Evolutionary conservation across 1,140 invertebrate genomes (phyloP), one percentile per base, ranked within the genome.

Genomic region (Drosophila sp.): DNA sequence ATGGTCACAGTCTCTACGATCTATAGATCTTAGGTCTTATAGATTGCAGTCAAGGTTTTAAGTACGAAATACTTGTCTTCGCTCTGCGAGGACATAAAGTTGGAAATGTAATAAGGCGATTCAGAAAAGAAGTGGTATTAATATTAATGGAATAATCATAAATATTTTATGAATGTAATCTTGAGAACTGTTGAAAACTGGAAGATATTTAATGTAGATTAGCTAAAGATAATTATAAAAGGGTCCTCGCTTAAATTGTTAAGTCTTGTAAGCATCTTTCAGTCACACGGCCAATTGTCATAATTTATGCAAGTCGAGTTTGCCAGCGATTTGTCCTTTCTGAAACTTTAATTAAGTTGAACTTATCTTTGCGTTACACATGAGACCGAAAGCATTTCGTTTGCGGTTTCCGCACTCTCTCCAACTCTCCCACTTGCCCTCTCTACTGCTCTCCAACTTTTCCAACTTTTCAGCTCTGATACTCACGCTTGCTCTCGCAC

Each of bases 331-430:
- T 72, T 81, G 82, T 82, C 61, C 67, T 57, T 78, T 45, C 76
- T 87, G 61, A 76, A 87, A 87, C 72, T 87, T 87, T 87, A 87
- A 87, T 87, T 87, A 89, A 87, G 82, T 79, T 73, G 51, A 87
- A 89, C 82, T 86, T 87, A 89, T 87, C 83, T 87, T 76, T 82
- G 83, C 56, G 59, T 71, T 79, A 87, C 82, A 89, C 81, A 87
- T 78, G 82, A 87, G 81, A 87, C 75, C 56, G 50, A 59, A 32
- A 27, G 57, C n/a, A 34, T 40, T 18, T 40, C 58, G 38, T 38
- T 53, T 38, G 58, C 8, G 58, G 58, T 69, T 40, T 11, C 2
- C 48, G 7, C 46, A n/a, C 21, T 51, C 8, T 51, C 27, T 7
- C 48, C 18, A 7, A 0, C 25, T 34, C 7, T 43, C 38, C 14